These are phyloP conservation scores for Nemapogon koenigi DNA, from an alignment of 2,888 invertebrate species.

Conservation along the genomic window DNA sequence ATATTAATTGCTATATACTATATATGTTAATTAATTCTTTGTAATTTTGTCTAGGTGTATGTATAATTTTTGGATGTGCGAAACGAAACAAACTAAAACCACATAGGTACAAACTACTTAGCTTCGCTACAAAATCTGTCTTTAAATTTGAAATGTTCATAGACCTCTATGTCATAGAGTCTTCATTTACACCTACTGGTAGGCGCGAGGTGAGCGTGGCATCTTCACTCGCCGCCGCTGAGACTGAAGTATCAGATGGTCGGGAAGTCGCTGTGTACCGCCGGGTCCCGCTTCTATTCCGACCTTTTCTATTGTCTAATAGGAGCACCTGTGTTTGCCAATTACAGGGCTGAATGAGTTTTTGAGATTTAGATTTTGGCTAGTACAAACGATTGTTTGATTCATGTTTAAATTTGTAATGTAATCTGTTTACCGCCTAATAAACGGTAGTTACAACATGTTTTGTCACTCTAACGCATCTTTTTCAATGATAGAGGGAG, in stretches of 20 bases:
- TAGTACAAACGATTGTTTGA: too few relatives aligned
- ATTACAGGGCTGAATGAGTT: slow-evolving; percentile 30
- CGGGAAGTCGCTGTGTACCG: slow-evolving; percentile 55
- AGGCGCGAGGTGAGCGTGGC: slow-evolving; percentile 24
- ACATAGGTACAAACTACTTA: too few relatives aligned
- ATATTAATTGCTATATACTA: too few relatives aligned
- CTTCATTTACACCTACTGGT: slow-evolving; percentile 34
- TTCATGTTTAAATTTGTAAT: too few relatives aligned
- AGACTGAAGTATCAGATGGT: slow-evolving; percentile 55
- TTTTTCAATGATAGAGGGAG: too few relatives aligned
- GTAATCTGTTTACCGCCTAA: too few relatives aligned
- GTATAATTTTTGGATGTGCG: neutral
- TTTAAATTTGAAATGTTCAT: neutral
- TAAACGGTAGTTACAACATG: too few relatives aligned
- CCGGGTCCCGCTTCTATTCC: slow-evolving; percentile 36
- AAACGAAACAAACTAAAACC: too few relatives aligned
- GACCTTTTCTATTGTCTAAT: slow-evolving; percentile 58
- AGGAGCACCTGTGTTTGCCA: slow-evolving; percentile 60
- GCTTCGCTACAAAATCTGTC: neutral
- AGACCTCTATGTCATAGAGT: slow-evolving; percentile 9
- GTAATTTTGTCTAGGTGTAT: neutral
- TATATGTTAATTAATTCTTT: too few relatives aligned
- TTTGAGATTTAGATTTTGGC: slow-evolving; percentile 11
- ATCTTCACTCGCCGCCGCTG: slow-evolving; percentile 57
- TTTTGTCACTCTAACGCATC: too few relatives aligned